Conservation (phyloP, 2,888 invertebrate genomes). For the Arge pagana region DNA sequence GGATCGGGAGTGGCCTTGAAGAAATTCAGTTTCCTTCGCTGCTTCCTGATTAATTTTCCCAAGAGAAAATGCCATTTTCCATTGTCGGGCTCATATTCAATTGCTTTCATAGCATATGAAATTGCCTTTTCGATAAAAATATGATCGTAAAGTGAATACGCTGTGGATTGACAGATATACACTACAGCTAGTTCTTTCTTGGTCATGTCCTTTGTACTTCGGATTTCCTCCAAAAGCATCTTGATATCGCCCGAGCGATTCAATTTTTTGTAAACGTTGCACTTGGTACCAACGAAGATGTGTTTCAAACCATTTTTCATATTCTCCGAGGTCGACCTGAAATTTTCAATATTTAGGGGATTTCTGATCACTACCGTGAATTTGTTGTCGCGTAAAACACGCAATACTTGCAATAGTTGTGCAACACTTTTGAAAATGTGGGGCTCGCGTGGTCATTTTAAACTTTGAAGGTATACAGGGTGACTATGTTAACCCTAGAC, state of each 20-base stretch:
- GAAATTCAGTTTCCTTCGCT: neutral
- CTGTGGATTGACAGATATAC: neutral
- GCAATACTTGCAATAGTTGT: no score
- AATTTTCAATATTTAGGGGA: no score
- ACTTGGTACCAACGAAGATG: constrained; percentile 3
- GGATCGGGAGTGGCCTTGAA: neutral
- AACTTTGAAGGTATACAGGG: no score
- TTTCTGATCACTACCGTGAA: no score
- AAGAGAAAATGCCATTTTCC: constrained; percentile 12
- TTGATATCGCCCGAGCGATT: neutral
- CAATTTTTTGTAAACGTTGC: neutral
- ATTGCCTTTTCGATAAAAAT: constrained; percentile 1
- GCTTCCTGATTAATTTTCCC: constrained; percentile 4
- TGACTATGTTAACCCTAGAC: no score
- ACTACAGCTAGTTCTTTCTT: constrained; percentile 2
- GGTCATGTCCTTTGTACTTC: neutral
- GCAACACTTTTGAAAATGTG: no score
- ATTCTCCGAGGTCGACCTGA: neutral
- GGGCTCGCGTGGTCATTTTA: no score
- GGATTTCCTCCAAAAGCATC: neutral
- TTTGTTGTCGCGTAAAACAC: no score
- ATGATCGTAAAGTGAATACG: neutral
- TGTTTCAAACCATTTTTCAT: constrained; percentile 6
- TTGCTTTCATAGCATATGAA: neutral
- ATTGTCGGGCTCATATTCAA: constrained; percentile 5